Evolutionary conservation across 2,888 invertebrate species (phyloP), one percentile per base, ranked within the genome.

Genomic region (Drosophila multiciliata): DNA sequence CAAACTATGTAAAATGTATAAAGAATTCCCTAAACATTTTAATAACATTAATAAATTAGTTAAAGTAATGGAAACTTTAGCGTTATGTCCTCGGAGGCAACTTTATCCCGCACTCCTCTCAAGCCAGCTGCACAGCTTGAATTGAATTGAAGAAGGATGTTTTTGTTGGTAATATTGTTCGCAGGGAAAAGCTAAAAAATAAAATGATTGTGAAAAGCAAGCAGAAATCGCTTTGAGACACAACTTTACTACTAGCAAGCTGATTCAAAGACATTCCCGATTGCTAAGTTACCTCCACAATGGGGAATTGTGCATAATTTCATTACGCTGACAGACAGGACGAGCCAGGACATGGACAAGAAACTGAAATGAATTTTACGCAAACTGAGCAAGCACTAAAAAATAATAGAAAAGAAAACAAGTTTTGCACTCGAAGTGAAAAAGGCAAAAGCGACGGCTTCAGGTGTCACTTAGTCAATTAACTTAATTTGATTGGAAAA

Each of bases 11-110:
- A 17, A 35, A 40, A 26, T 35, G n/a, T 55, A 40, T 50, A 38
- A 49, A 23, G 8, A 48, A 81, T 45, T 69, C 60, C 63, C 60
- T 40, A 35, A 73, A 62, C 57, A 71, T 62, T 69, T 75, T 61
- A 67, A 53, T 53, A 71, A 80, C 81, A 81, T 83, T 83, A 81
- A 77, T 80, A 71, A 82, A 87, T 85, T 75, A 79, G 76, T 73
- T 76, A 15, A 87, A 73, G 79, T 75, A 82, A 82, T 84, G 75
- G 76, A 83, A 79, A 85, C 61, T 76, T 76, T 79, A 84, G 65
- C 61, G 66, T 57, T 33, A 32, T 40, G 70, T 73, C 73, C 62
- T 70, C 62, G 12, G 58, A 45, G 60, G 12, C 65, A 45, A 32
- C 36, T 32, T 45, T 36, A 54, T 11, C 12, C 53, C 0, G 2